Base-by-base conservation (phyloP, 2,113 vertebrate species). In the Corythornis cristatus region DNA sequence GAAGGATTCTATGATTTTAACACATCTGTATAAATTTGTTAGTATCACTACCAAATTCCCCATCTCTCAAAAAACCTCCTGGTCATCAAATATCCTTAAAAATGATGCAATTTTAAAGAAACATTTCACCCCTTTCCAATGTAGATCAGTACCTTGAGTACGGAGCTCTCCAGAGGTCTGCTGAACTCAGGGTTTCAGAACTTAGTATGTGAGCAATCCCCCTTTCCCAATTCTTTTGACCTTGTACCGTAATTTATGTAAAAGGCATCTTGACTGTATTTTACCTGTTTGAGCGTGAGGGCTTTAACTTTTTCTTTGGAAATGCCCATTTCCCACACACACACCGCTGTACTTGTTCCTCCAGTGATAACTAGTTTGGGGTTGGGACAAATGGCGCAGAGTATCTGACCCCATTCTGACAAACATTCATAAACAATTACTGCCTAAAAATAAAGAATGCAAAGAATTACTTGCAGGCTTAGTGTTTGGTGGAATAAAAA, bases 351-450 rank as follows among this genome's bases (percentile, higher is more conserved):
- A 98, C 99, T 99, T 22, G 98, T 99, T 68, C 99, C 99, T 2
- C 98, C 99, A 0, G 99, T 99, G 96, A 99, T 98, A 51, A 99
- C 98, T 50, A 99, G 97, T 81, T 99, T 99, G 22, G 99, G 99
- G 95, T 98, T 99, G 42, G 99, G 99, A 86, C 99, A 99, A 95
- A 99, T 99, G 50, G 98, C 98, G 83, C 99, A 99, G 43, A 99
- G 97, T 68, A 99, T 98, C 97, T 99, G 99, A 88, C 98, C 99
- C 99, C 99, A 99, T 94, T 99, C 99, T 3, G 99, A 99, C 93
- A 99, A 96, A 92, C 99, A 98, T 85, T 99, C 99, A n/a, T 99
- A 99, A 81, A 99, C 99, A 76, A 99, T 98, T 93, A 98, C 95
- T 0, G 98, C 99, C 99, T 99, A 93, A 78, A 96, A 91, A 77